Conservation (phyloP, 2,113 vertebrate species). For the Tychaedon coryphoeus region DNA sequence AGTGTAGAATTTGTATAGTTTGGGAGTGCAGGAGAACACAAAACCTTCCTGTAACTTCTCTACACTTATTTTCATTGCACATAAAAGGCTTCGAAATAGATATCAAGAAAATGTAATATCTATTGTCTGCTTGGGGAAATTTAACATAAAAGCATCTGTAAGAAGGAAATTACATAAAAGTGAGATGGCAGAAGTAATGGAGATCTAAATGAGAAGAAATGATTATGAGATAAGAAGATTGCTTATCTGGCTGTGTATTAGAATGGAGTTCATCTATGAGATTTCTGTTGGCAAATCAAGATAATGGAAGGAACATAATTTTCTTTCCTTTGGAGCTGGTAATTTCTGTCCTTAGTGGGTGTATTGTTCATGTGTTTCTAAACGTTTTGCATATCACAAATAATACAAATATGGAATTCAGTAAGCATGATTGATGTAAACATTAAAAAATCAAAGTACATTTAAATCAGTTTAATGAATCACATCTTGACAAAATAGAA, state of each 20-base stretch:
- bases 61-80: background rate
- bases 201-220: constrained; percentile 8
- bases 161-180: constrained; percentile 13
- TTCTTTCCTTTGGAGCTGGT: background rate
- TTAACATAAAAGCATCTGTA: background rate
- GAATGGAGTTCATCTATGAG: background rate
- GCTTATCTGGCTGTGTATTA: background rate
- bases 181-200: constrained; percentile 5
- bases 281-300: background rate
- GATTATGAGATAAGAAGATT: background rate
- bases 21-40: background rate
- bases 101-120: background rate
- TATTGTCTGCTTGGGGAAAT: background rate
- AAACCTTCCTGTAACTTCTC: background rate
- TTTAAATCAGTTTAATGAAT: background rate
- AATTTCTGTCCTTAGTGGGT: background rate
- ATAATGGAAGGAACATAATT: background rate
- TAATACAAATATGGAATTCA: background rate
- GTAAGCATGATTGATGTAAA: background rate
- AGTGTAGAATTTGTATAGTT: background rate
- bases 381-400: background rate
- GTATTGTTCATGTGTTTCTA: background rate
- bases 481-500: background rate
- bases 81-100: background rate
- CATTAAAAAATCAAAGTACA: background rate